Evolutionary conservation across 1,140 invertebrate species (phyloP).

Genomic region (Holotrichia oblita): DNA sequence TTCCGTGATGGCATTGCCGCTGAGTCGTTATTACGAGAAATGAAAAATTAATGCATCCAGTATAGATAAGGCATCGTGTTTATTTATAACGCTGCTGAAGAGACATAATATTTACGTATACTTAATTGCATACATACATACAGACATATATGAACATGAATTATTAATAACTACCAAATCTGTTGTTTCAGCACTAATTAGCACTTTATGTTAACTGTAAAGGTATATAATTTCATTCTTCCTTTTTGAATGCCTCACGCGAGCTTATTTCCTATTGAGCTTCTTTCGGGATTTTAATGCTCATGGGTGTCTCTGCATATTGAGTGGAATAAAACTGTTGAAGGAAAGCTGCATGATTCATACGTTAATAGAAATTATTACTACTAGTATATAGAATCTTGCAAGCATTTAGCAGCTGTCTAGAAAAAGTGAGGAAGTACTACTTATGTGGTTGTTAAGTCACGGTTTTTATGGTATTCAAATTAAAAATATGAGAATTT

Average conservation of each 20-base stretch:
- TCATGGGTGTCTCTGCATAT: background rate
- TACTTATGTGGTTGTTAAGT: constrained; percentile 9
- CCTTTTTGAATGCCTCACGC: background rate
- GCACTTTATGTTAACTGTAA: constrained; percentile 10
- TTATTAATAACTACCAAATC: background rate
- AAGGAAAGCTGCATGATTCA: background rate
- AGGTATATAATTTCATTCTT: constrained; percentile 14
- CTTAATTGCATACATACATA: background rate
- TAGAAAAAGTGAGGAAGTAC: background rate
- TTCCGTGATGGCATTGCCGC: background rate
- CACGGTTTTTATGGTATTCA: background rate
- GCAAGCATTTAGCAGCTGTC: background rate
- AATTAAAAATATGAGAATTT: constrained; percentile 2
- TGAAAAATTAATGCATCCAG: background rate
- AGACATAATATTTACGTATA: constrained; percentile 22
- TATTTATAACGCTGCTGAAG: constrained; percentile 4
- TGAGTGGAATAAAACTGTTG: background rate
- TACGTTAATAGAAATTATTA: background rate
- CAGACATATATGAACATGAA: background rate
- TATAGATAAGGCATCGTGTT: background rate
- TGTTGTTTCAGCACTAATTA: background rate
- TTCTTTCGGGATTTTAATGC: background rate
- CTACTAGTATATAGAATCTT: background rate
- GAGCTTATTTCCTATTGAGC: background rate
- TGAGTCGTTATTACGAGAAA: background rate